Evolutionary conservation across 2,113 vertebrate genomes (phyloP).

Genomic region (Xiphias gladius): DNA sequence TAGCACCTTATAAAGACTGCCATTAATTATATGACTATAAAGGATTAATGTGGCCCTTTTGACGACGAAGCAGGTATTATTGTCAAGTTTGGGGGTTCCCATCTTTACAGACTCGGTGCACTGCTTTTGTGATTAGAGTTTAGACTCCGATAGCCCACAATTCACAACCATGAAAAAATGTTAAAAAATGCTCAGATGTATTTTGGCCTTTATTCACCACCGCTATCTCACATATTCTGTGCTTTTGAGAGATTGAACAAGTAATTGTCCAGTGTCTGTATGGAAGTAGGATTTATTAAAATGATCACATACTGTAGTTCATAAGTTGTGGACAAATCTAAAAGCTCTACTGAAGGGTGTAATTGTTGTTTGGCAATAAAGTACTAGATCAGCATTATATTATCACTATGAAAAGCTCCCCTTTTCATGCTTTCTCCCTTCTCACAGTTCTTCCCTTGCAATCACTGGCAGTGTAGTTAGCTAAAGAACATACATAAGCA

Average conservation of each 20-base stretch:
- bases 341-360: constrained; percentile 7
- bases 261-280: not conserved
- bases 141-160: not conserved
- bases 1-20: not conserved
- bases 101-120: not conserved
- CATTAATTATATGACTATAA: not conserved
- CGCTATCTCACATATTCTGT: not conserved
- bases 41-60: not conserved
- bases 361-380: not conserved
- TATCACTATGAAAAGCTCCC: not conserved
- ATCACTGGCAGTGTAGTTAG: not conserved
- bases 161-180: not conserved
- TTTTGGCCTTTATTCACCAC: not conserved
- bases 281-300: not conserved
- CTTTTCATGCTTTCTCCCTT: not conserved
- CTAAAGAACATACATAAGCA: constrained; percentile 13
- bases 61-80: not conserved
- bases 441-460: not conserved
- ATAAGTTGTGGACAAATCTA: constrained; percentile 2
- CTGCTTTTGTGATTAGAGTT: not conserved
- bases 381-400: constrained; percentile 26
- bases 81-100: not conserved
- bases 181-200: not conserved
- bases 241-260: not conserved
- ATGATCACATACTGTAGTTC: constrained; percentile 7